phyloP scores from a whole-genome alignment of 1,140 invertebrate genomes.

The Melanaphis sacchari region DNA sequence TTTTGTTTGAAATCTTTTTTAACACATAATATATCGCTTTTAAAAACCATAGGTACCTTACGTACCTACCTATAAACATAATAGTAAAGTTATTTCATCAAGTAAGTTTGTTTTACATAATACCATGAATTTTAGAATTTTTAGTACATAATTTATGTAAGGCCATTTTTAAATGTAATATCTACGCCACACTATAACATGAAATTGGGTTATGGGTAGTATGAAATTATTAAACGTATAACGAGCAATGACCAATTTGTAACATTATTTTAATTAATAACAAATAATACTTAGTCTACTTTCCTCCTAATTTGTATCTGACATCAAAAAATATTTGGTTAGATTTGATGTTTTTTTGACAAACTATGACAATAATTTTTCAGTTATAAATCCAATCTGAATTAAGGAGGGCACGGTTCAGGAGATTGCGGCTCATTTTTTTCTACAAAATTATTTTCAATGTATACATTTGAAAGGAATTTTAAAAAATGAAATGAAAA shows the following conservation, averaged over 20 bases:
- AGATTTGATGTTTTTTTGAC: background rate
- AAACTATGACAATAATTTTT: background rate
- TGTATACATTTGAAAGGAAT: background rate
- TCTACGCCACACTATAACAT: background rate
- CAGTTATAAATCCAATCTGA: background rate
- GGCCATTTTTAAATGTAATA: no score
- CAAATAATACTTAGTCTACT: background rate
- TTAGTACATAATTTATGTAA: no score
- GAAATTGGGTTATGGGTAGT: background rate
- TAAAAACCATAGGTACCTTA: background rate
- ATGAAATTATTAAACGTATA: background rate
- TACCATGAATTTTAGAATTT: background rate
- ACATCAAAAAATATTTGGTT: background rate
- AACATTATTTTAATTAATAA: background rate
- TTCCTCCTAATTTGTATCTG: background rate
- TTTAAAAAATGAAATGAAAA: background rate
- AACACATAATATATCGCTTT: background rate
- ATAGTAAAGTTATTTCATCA: no score
- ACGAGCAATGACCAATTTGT: background rate
- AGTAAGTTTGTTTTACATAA: background rate
- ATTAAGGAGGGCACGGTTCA: background rate
- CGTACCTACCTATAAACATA: no score
- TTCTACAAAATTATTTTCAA: background rate
- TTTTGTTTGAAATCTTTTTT: background rate
- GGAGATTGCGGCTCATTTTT: background rate